phyloP scores from a whole-genome alignment of 2,888 invertebrate species.

The Yponomeuta malinellus region DNA sequence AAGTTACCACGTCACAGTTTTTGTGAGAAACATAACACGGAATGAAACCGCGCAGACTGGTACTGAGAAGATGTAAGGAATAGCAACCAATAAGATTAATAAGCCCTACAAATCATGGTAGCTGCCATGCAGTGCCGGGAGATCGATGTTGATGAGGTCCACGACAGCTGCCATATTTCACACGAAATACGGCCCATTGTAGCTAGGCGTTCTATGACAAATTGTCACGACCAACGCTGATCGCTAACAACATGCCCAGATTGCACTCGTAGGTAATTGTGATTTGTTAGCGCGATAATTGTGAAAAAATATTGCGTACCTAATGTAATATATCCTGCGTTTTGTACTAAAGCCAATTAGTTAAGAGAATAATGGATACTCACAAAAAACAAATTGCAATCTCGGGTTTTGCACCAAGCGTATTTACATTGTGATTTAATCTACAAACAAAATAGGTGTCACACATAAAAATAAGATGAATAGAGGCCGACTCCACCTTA shows the following conservation, averaged over 20 bases:
- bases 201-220: constrained; percentile 42
- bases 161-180: constrained; percentile 47
- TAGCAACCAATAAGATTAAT: not conserved
- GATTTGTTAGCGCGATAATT: constrained; percentile 28
- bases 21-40: not conserved
- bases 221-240: constrained; percentile 36
- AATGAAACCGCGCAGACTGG: not conserved
- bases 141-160: constrained; percentile 28
- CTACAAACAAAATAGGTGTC: not conserved
- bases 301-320: constrained; percentile 14
- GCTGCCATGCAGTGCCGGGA: not conserved
- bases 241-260: constrained; percentile 34
- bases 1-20: constrained; percentile 1
- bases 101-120: not conserved
- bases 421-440: not conserved
- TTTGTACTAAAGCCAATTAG: not conserved
- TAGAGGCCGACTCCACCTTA: not conserved
- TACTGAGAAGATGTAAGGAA: not conserved
- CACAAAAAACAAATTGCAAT: not conserved
- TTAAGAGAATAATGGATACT: not conserved
- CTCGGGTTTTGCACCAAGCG: not conserved
- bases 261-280: constrained; percentile 30
- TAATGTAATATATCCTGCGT: constrained; percentile 5
- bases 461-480: not conserved
- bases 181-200: constrained; percentile 52